Evolutionary conservation across 2,888 invertebrate genomes (phyloP).

Genomic region (Protodeltote pygarga): DNA sequence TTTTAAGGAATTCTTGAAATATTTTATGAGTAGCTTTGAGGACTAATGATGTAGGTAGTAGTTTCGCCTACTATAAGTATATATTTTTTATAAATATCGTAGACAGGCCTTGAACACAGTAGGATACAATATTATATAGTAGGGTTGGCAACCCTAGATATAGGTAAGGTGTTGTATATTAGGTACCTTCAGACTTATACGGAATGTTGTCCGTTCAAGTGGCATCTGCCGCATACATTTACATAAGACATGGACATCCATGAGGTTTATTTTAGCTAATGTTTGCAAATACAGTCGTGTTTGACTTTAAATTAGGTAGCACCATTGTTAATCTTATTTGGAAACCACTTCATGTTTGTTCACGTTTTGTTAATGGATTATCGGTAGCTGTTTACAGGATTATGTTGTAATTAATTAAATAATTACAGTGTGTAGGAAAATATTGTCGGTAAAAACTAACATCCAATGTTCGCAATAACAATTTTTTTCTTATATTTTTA

Average conservation of each 20-base stretch:
- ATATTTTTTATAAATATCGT: too few species aligned
- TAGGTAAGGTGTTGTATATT: too few species aligned
- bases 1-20: too few species aligned
- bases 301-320: constrained; percentile 44
- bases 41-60: too few species aligned
- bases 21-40: too few species aligned
- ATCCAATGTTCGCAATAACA: constrained; percentile 1
- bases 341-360: constrained; percentile 29
- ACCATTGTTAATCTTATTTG: constrained; percentile 43
- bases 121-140: too few species aligned
- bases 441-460: constrained; percentile 2
- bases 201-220: constrained; percentile 59
- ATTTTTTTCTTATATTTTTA: too few species aligned
- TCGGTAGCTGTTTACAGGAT: constrained; percentile 10
- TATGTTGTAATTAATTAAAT: constrained; percentile 3
- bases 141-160: too few species aligned
- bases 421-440: constrained; percentile 5
- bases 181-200: constrained; percentile 32
- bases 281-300: constrained; percentile 43
- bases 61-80: too few species aligned
- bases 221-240: constrained; percentile 62
- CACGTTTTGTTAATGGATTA: constrained; percentile 17
- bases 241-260: constrained; percentile 45
- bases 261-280: constrained; percentile 39
- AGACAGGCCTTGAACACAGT: too few species aligned